These are phyloP conservation scores for Amphiduros pacificus DNA, from an alignment of 2,888 invertebrate genomes.

Conservation along the genomic window DNA sequence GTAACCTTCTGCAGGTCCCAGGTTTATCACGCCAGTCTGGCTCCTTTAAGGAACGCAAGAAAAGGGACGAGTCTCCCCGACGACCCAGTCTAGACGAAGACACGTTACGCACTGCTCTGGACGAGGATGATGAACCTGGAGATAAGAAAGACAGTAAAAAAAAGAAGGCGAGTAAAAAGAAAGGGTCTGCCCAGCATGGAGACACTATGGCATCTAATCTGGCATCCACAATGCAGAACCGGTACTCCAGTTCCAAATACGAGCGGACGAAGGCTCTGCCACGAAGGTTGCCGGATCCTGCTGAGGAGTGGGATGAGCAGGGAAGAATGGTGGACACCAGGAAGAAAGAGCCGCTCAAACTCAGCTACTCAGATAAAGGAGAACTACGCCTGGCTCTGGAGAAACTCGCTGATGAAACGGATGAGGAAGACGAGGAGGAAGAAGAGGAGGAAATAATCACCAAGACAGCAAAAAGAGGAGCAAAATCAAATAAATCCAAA, in stretches of 20 bases:
- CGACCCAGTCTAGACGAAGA: conserved; percentile 5
- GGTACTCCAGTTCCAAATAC: neutral
- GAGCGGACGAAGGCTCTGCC: neutral
- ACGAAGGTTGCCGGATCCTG: neutral
- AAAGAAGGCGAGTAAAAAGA: neutral
- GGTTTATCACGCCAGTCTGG: neutral
- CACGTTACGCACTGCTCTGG: neutral
- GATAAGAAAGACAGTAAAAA: neutral
- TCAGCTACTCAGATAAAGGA: neutral
- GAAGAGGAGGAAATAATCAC: too few species aligned
- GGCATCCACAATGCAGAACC: neutral
- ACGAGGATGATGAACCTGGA: too few species aligned
- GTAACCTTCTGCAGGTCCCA: too few species aligned
- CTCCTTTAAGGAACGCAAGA: neutral
- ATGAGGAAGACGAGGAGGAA: conserved; percentile 10
- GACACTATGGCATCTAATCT: neutral
- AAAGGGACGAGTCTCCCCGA: neutral
- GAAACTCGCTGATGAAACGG: neutral
- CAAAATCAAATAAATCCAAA: too few species aligned
- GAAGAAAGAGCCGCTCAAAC: neutral
- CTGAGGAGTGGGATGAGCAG: neutral
- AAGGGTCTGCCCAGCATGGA: neutral
- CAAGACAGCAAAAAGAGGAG: too few species aligned
- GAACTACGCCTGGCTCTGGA: conserved; percentile 16
- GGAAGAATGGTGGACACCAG: neutral